Conservation (phyloP, 2,888 invertebrate genomes). For the Troides helena region DNA sequence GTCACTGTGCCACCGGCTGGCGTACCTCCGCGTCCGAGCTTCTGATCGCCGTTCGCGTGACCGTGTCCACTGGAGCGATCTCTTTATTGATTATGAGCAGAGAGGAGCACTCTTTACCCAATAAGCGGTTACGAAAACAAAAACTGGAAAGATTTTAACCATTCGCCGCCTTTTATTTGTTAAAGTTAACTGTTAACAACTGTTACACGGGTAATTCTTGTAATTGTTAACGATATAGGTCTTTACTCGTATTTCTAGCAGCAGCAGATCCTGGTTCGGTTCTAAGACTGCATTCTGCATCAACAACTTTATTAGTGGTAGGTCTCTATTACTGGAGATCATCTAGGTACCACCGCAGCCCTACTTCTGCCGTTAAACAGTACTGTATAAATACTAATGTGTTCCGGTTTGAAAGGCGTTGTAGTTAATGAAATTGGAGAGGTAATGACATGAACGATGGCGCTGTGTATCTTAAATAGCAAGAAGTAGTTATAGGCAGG, state of each 20-base stretch:
- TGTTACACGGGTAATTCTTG: conserved; percentile 2
- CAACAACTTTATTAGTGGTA: too few relatives aligned
- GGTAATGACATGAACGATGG: too few relatives aligned
- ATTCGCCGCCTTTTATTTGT: conserved; percentile 33
- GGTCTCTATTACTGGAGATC: too few relatives aligned
- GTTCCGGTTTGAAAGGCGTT: too few relatives aligned
- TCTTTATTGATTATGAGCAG: conserved; percentile 77
- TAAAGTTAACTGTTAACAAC: conserved; percentile 17
- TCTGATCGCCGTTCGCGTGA: conserved; percentile 60
- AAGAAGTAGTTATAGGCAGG: too few relatives aligned
- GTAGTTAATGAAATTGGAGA: too few relatives aligned
- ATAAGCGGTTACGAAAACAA: conserved; percentile 29
- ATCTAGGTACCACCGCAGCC: too few relatives aligned
- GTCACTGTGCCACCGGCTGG: conserved; percentile 39
- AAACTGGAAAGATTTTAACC: conserved; percentile 12
- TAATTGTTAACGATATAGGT: background rate
- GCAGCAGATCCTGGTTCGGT: too few relatives aligned
- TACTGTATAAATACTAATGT: too few relatives aligned
- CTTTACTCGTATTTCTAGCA: background rate
- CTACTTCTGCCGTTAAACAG: too few relatives aligned
- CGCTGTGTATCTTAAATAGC: too few relatives aligned
- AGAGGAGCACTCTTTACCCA: conserved; percentile 39
- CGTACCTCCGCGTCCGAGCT: conserved; percentile 71
- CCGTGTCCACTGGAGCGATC: conserved; percentile 69
- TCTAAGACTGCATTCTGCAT: too few relatives aligned